These are phyloP conservation scores for Elysia chlorotica DNA, from an alignment of 1,140 invertebrate species.

Conservation along the genomic window DNA sequence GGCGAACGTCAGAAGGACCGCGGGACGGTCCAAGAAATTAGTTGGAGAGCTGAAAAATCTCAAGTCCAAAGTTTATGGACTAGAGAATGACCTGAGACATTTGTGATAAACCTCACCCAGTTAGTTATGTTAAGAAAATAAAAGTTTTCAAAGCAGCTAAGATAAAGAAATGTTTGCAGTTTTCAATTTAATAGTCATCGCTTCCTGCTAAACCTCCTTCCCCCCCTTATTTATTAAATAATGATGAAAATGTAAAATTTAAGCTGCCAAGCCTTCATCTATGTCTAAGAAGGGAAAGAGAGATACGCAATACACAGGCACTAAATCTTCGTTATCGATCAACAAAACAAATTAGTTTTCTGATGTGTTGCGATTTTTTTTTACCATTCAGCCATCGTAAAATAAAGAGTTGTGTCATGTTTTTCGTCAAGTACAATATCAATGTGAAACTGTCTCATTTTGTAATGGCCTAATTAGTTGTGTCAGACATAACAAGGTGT, in stretches of 20 bases:
- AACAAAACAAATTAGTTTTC: too few species aligned
- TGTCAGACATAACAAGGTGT: too few species aligned
- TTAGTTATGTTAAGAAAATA: background rate
- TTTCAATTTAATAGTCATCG: background rate
- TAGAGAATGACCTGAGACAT: slow-evolving; percentile 62
- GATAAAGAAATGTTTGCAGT: background rate
- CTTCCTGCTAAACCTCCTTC: background rate
- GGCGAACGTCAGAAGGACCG: slow-evolving; percentile 57
- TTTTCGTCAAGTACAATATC: too few species aligned
- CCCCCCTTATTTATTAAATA: background rate
- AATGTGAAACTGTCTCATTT: too few species aligned
- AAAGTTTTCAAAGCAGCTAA: background rate
- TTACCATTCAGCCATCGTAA: too few species aligned
- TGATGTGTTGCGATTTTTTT: too few species aligned
- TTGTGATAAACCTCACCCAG: slow-evolving; percentile 36
- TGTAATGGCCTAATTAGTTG: too few species aligned
- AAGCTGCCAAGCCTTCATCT: too few species aligned
- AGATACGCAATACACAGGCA: too few species aligned
- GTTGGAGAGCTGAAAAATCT: slow-evolving; percentile 59
- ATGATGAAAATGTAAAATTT: background rate
- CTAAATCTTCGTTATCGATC: too few species aligned
- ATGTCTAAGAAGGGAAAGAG: too few species aligned
- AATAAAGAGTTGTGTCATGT: too few species aligned
- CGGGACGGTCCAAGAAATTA: slow-evolving; percentile 57
- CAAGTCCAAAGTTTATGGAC: slow-evolving; percentile 59